These are phyloP conservation scores for Empis livida DNA, from an alignment of 2,888 invertebrate species.

Conservation along the genomic window DNA sequence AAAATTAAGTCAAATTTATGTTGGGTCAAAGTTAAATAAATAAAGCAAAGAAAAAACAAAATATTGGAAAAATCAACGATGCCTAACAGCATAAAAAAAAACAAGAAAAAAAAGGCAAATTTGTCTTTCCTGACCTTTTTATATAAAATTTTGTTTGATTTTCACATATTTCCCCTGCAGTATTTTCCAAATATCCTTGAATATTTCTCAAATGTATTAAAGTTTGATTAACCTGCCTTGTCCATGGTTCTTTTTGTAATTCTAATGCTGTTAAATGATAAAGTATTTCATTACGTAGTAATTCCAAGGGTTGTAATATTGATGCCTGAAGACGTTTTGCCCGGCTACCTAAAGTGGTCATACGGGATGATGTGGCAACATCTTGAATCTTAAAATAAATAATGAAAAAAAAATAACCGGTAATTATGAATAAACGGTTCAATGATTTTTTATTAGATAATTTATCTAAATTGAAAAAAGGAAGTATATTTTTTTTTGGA, in stretches of 20 bases:
- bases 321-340: conserved; percentile 51
- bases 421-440: too few relatives aligned
- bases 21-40: too few relatives aligned
- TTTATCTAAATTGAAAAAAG: too few relatives aligned
- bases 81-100: neutral
- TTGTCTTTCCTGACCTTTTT: conserved; percentile 21
- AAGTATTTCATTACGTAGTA: conserved; percentile 55
- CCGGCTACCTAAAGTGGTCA: conserved; percentile 53
- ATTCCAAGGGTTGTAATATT: conserved; percentile 55
- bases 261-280: conserved; percentile 66
- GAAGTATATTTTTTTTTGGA: too few relatives aligned
- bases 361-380: conserved; percentile 53
- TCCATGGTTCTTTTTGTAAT: conserved; percentile 56
- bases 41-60: too few relatives aligned
- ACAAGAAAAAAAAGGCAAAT: neutral
- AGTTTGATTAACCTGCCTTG: conserved; percentile 56
- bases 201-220: conserved; percentile 62
- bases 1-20: neutral
- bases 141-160: conserved; percentile 42
- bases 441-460: too few relatives aligned
- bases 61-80: too few relatives aligned
- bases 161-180: conserved; percentile 55
- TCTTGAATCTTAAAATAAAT: conserved; percentile 42
- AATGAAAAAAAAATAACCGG: neutral
- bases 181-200: conserved; percentile 61